phyloP scores from a whole-genome alignment of 2,797 vertebrate species.

The Numenius phaeopus region DNA sequence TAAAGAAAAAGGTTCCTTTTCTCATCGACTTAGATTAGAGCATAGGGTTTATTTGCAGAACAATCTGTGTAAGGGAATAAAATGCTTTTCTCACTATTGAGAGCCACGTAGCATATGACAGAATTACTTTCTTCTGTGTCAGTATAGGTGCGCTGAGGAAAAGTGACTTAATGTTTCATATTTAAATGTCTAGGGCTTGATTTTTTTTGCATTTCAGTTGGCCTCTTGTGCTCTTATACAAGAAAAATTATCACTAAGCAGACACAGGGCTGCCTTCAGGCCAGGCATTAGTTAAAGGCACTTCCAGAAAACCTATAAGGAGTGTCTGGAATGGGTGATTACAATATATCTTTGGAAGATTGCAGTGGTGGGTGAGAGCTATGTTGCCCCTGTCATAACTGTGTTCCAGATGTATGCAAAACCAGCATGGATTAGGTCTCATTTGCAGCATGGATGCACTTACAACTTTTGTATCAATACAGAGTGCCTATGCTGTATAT shows the following conservation, averaged over 20 bases:
- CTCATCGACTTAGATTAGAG: background rate
- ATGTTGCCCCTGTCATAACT: background rate
- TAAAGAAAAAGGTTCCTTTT: background rate
- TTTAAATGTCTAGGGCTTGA: background rate
- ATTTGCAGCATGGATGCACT: background rate
- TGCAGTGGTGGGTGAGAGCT: background rate
- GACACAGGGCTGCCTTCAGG: background rate
- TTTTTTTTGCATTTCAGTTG: background rate
- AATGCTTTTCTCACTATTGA: background rate
- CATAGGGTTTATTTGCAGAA: background rate
- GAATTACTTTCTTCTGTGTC: background rate
- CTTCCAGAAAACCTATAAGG: background rate
- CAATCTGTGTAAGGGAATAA: background rate
- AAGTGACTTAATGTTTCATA: background rate
- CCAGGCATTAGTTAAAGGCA: background rate
- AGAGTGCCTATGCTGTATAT: background rate
- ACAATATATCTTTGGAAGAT: background rate
- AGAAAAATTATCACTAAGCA: background rate
- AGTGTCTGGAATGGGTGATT: background rate
- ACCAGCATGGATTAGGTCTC: background rate
- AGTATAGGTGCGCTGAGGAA: background rate
- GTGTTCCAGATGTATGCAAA: rapidly evolving
- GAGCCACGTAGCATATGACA: background rate
- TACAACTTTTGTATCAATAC: rapidly evolving
- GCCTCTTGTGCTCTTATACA: background rate